Evolutionary conservation across 2,888 invertebrate genomes (phyloP).

Genomic region (Pantelozetes paolii): DNA sequence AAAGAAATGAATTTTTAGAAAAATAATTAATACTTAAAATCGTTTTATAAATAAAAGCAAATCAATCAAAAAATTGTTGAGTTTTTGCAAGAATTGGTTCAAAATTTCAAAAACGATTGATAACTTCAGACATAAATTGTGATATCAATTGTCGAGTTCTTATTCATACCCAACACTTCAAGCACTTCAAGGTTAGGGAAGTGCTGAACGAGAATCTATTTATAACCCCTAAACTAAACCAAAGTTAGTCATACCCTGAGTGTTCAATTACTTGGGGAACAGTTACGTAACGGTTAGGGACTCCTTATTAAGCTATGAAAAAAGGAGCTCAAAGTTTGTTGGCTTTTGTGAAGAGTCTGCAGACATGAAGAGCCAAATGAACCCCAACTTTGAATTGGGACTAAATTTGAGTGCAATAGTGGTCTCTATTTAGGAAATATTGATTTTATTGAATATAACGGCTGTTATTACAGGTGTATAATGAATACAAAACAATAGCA

Average conservation of each 20-base stretch:
- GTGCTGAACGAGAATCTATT: slow-evolving; percentile 1
- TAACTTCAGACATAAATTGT: no score
- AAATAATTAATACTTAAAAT: no score
- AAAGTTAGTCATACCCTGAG: background rate
- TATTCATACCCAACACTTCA: no score
- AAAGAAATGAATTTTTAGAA: no score
- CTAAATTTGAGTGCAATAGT: background rate
- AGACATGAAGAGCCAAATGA: background rate
- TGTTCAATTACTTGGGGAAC: background rate
- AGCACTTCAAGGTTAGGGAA: slow-evolving; percentile 27
- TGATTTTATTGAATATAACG: slow-evolving; percentile 16
- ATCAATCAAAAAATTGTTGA: no score
- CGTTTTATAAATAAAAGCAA: no score
- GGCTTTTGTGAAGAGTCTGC: slow-evolving; percentile 10
- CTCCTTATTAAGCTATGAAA: slow-evolving; percentile 33
- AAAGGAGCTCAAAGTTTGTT: slow-evolving; percentile 15
- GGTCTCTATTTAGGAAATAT: slow-evolving; percentile 27
- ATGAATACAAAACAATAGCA: slow-evolving; percentile 28
- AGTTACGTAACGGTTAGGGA: slow-evolving; percentile 14
- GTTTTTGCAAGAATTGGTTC: no score
- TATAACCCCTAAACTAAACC: background rate
- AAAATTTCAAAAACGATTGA: no score
- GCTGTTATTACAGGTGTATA: slow-evolving; percentile 29
- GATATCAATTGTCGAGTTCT: no score
- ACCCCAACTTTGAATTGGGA: background rate